Base-by-base conservation (phyloP, 2,797 vertebrate genomes). In the Gambusia yucatana region DNA sequence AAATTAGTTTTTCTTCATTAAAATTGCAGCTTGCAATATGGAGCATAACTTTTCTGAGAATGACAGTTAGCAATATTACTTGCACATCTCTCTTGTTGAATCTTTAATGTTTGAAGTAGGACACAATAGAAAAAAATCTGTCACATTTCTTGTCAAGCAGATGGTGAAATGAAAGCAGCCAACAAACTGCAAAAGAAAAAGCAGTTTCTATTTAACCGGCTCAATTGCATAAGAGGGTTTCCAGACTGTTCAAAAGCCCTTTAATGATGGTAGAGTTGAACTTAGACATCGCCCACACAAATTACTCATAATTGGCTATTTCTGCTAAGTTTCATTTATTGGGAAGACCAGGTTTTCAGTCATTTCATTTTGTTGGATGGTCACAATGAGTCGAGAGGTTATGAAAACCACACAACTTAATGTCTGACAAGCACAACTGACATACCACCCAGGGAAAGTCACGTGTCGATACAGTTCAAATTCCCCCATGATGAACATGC, bases 321-420 rank as follows among this genome's bases (percentile, higher is more conserved):
- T 91, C 85, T 77, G 76, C 71, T 82, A 88, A 87, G 90, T 95
- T 94, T 94, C 92, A 84, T 93, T 94, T 94, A 92, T 92, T 75
- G 73, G 88, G 88, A 94, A 94, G 82, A 86, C 78, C 61, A 78
- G 33, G 55, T 84, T 87, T 91, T 88, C 76, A 74, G 65, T 88
- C 82, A 52, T 48, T 76, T 76, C 55, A 72, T 77, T 73, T 17
- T 70, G 71, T 36, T 67, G 65, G 75, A 80, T 6, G 44, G 75
- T 83, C 25, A 11, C 43, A 48, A 79, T 80, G 83, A 89, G 77
- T 78, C 43, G 69, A 75, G 81, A 82, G 78, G 82, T 83, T 86
- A 46, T 78, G 59, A 80, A 83, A 82, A 83, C 78, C 80, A 75
- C 76, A 33, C 3, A 14, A 50, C 41, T 44, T 77, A 48, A 91